A percentile compares a stretch with the other conserved stretches of the same genome.
Evolutionary conservation across 2,797 vertebrate genomes (phyloP).

Genomic region (Gymnocypris eckloni): DNA sequence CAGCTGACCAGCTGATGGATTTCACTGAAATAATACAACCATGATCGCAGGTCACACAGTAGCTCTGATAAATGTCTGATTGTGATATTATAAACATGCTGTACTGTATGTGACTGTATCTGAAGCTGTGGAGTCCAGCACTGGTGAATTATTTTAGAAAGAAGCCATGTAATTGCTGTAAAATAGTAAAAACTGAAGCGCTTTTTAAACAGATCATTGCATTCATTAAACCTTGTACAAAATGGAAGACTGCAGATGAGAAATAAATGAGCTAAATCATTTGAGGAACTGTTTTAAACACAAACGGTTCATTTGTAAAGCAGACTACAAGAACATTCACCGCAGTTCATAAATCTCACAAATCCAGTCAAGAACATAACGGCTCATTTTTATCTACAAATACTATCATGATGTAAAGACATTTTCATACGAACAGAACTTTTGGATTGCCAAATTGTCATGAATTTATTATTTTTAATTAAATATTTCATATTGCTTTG

Average conservation of each 20-base stretch:
- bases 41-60: neutral
- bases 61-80: neutral
- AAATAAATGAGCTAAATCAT: neutral
- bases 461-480: neutral
- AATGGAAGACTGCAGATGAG: neutral
- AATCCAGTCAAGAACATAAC: neutral
- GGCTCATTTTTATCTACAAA: neutral
- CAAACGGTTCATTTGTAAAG: neutral
- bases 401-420: neutral
- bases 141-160: neutral
- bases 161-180: neutral
- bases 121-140: neutral
- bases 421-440: neutral
- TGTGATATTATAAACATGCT: neutral
- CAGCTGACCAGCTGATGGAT: neutral
- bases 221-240: constrained; percentile 2
- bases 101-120: neutral
- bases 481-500: neutral
- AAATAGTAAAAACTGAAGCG: neutral
- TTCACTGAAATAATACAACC: neutral
- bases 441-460: neutral
- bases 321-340: neutral
- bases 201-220: neutral
- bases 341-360: neutral
- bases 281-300: neutral